A percentile compares a stretch with the other conserved stretches of the same genome.
Conservation (phyloP, 1,140 invertebrate species). For the Neoseiulus cucumeris region DNA sequence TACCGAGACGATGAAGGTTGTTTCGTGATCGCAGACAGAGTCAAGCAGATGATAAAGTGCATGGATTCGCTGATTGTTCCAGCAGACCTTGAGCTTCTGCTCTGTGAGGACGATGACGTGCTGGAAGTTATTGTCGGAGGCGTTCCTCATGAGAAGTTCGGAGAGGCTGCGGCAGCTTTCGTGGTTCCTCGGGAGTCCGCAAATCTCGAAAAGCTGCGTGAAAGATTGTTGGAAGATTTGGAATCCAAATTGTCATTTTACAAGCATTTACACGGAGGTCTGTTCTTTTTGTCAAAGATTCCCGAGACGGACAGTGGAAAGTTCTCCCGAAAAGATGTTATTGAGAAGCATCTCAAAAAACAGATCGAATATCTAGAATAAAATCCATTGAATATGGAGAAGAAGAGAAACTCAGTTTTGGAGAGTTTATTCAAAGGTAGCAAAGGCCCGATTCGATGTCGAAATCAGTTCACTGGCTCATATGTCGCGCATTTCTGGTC, state of each 20-base stretch:
- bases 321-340: not conserved
- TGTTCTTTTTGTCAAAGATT: not conserved
- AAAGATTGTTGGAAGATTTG: not conserved
- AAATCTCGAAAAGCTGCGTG: not conserved
- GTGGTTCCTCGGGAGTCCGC: not conserved
- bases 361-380: not conserved
- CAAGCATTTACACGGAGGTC: not conserved
- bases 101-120: slow-evolving; percentile 47
- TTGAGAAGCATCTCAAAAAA: not conserved
- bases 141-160: slow-evolving; percentile 37
- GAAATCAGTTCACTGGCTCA: too few species aligned
- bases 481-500: too few species aligned
- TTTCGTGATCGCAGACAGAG: slow-evolving; percentile 50
- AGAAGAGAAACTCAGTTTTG: too few species aligned
- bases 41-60: slow-evolving; percentile 68
- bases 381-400: too few species aligned
- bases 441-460: too few species aligned
- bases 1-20: slow-evolving; percentile 44
- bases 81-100: slow-evolving; percentile 59
- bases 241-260: not conserved
- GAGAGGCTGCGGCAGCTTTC: not conserved
- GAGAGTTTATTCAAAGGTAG: too few species aligned
- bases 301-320: not conserved
- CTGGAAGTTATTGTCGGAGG: slow-evolving; percentile 61
- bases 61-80: slow-evolving; percentile 46